phyloP scores from a whole-genome alignment of 2,888 invertebrate species.

The Belgica antarctica region DNA sequence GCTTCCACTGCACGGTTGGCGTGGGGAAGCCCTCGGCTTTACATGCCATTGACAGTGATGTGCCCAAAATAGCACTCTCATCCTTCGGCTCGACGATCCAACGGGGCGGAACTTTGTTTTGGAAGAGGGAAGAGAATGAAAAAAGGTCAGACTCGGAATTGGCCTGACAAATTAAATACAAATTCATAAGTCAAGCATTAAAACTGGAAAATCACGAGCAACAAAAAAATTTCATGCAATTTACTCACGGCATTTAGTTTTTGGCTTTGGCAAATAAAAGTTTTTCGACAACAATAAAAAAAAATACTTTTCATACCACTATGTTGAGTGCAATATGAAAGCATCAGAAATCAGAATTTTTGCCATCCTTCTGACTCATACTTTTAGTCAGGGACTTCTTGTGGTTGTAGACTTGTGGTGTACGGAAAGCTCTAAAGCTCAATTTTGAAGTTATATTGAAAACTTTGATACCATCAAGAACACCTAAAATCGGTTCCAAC shows the following conservation, averaged over 20 bases:
- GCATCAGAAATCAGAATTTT: no score
- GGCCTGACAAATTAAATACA: constrained; percentile 3
- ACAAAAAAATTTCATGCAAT: constrained; percentile 19
- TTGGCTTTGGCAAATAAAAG: neutral
- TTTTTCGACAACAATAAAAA: no score
- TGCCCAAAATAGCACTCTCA: constrained; percentile 69
- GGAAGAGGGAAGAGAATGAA: neutral
- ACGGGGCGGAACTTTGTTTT: constrained; percentile 74
- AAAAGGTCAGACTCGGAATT: neutral
- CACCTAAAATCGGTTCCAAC: no score
- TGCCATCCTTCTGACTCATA: no score
- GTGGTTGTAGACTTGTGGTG: no score
- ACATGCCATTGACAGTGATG: constrained; percentile 66
- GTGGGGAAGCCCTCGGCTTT: constrained; percentile 73
- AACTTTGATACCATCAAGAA: no score
- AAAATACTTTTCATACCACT: no score
- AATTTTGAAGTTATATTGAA: no score
- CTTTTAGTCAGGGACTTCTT: no score
- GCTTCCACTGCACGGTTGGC: constrained; percentile 61
- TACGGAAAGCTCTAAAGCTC: no score
- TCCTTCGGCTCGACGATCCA: constrained; percentile 72
- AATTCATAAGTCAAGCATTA: constrained; percentile 14
- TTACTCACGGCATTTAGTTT: constrained; percentile 7
- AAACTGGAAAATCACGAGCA: neutral
- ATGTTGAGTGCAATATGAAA: no score